A percentile compares a stretch with the other conserved stretches of the same genome.
Conservation (phyloP, 2,888 invertebrate species). For the Ormyrus rosae region DNA sequence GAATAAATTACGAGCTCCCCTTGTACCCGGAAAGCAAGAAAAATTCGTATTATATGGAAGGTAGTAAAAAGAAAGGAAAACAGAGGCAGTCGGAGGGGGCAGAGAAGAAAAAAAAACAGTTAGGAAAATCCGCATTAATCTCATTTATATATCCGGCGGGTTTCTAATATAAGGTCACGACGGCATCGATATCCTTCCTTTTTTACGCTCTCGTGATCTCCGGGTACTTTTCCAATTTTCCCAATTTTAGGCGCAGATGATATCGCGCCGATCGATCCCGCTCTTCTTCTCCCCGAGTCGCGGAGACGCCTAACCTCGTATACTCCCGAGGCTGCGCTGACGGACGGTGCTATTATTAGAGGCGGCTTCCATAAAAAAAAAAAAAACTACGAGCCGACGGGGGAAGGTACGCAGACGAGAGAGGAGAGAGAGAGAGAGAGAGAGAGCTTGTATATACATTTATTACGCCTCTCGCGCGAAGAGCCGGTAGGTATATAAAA, state of each 20-base stretch:
- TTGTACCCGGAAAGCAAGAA: neutral
- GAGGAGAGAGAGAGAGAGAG: too few species aligned
- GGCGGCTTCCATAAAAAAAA: neutral
- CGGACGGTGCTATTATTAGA: conserved; percentile 45
- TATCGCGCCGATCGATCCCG: conserved; percentile 42
- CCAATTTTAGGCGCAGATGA: conserved; percentile 50
- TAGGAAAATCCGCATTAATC: conserved; percentile 19
- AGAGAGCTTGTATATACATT: neutral
- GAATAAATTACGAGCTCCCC: too few species aligned
- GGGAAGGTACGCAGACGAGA: neutral
- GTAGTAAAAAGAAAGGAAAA: neutral
- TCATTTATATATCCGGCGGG: conserved; percentile 20
- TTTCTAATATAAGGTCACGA: conserved; percentile 7
- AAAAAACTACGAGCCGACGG: too few species aligned
- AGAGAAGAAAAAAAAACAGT: neutral
- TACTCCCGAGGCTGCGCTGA: conserved; percentile 1
- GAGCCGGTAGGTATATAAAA: neutral
- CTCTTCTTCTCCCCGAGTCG: neutral
- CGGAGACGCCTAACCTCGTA: neutral
- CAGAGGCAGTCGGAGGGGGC: neutral
- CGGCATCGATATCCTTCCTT: conserved; percentile 9
- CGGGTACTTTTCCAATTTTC: conserved; percentile 52
- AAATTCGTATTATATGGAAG: neutral
- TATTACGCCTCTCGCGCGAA: neutral
- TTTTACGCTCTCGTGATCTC: conserved; percentile 24